Evolutionary conservation across 2,797 vertebrate genomes (phyloP).

Genomic region (Emys orbicularis): DNA sequence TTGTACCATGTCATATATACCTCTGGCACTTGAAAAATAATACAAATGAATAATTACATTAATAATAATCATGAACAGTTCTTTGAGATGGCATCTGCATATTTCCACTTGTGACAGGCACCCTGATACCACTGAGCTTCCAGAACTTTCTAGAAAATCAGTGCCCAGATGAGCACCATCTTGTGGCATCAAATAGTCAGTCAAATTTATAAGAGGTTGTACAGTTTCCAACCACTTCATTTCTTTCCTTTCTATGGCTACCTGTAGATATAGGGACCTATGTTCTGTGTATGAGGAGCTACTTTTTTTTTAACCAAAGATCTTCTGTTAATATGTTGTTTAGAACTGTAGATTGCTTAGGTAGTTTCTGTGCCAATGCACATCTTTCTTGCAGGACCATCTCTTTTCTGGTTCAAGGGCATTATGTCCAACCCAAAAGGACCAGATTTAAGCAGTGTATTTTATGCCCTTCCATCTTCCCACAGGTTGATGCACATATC

Average conservation of each 20-base stretch:
- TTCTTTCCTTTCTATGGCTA: background rate
- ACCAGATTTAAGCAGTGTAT: slow-evolving; percentile 31
- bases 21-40: background rate
- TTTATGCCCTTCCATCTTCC: slow-evolving; percentile 34
- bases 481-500: background rate
- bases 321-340: background rate
- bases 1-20: background rate
- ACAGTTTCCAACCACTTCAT: background rate
- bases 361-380: slow-evolving; percentile 38
- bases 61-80: background rate
- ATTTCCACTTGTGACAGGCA: background rate
- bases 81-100: background rate
- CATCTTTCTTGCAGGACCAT: slow-evolving; percentile 18
- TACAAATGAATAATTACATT: background rate
- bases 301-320: background rate
- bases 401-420: slow-evolving; percentile 46
- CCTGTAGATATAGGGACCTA: background rate
- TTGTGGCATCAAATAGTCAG: background rate
- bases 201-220: background rate
- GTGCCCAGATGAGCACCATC: background rate
- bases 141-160: background rate
- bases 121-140: background rate
- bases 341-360: slow-evolving; percentile 24
- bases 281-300: background rate
- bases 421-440: background rate